Base-by-base conservation (phyloP, 2,888 invertebrate species). In the Euphydryas editha region DNA sequence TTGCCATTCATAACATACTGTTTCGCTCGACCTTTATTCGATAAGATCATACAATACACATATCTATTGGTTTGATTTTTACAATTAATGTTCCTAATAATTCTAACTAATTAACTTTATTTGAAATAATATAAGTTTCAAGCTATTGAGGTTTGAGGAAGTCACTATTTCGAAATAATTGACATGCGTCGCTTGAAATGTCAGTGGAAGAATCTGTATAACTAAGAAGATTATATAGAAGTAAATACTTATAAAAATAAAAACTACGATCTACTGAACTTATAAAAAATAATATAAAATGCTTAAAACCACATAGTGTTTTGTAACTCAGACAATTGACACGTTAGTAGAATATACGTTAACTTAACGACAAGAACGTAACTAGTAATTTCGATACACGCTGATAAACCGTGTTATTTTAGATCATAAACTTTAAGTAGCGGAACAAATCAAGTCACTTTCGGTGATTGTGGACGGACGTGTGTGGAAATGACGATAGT, bases 351-450 rank as follows among this genome's bases (percentile, higher is more conserved):
- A 54, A 57, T 57, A 36, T 30, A 54, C 24, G n/a, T 13, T 21
- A 51, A 51, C 20, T 30, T 36, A 54, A 54, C 11, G 17, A 10
- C 36, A 36, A 54, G n/a, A 54, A 36, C 17, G 30, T 54, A 30
- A 54, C 30, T 15, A 18, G 73, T 67, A 74, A 77, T 78, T 71
- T 75, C 62, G 54, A 51, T 61, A 54, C 37, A 42, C 42, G 39
- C 24, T 21, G 54, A 54, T 54, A 54, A 54, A 54, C 54, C 17
- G 17, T 54, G 75, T 80, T 82, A 82, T 83, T 82, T 78, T 72
- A 77, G 76, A 78, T 77, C 75, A 73, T 83, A 81, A 82, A 81
- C 73, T 71, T 76, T 79, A 82, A 84, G 80, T 80, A 80, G 79
- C 78, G 76, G 65, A 75, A 74, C 75, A 76, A 81, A 82, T 83